phyloP scores from a whole-genome alignment of 2,797 vertebrate genomes.

The Sebastes vulpes region DNA sequence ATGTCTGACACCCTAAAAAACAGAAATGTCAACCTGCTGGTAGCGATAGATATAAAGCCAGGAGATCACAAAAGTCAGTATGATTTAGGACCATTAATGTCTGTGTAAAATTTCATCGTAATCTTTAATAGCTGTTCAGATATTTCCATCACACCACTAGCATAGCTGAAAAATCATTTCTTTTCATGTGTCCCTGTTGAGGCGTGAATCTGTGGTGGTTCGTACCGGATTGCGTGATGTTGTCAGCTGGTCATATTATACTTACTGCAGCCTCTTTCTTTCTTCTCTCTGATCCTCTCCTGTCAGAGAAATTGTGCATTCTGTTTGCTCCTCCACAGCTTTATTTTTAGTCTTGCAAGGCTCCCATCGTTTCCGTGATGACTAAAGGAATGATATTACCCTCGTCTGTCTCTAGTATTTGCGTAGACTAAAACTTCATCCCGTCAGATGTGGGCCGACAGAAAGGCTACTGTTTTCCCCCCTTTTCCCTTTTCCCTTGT shows the following conservation, averaged over 20 bases:
- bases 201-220: background rate
- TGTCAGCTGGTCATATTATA: background rate
- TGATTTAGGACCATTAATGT: background rate
- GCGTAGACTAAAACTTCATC: background rate
- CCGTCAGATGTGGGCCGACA: background rate
- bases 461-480: background rate
- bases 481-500: background rate
- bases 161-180: background rate
- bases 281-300: background rate
- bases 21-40: background rate
- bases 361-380: background rate
- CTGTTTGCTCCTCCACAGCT: constrained; percentile 9
- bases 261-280: background rate
- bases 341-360: constrained; percentile 37
- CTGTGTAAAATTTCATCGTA: background rate
- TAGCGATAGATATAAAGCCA: background rate
- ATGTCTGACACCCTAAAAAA: background rate
- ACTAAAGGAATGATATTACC: constrained; percentile 14
- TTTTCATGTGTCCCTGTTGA: background rate
- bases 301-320: background rate
- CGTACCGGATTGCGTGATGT: background rate
- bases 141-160: background rate
- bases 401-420: background rate
- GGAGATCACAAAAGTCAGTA: background rate
- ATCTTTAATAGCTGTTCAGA: background rate